phyloP scores from a whole-genome alignment of 2,888 invertebrate genomes.

The Apantesis nais region DNA sequence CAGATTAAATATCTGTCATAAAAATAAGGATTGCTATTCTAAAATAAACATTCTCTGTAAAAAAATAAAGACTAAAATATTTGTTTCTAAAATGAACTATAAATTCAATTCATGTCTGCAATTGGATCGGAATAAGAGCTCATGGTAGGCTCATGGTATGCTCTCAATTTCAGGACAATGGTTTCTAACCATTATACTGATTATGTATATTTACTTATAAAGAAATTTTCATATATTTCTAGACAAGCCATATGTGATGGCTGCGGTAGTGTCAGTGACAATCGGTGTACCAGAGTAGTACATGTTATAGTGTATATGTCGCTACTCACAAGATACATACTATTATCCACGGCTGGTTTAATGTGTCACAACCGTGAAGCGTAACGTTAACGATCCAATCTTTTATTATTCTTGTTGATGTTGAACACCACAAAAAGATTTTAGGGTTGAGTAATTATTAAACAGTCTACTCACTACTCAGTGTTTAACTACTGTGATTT shows the following conservation, averaged over 20 bases:
- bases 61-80: too few relatives aligned
- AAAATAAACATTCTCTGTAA: too few relatives aligned
- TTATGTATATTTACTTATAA: background rate
- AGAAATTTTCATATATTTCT: background rate
- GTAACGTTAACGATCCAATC: constrained; percentile 37
- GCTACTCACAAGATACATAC: constrained; percentile 40
- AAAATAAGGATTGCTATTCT: too few relatives aligned
- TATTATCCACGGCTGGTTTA: constrained; percentile 45
- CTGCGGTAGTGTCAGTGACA: background rate
- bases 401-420: constrained; percentile 12
- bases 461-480: background rate
- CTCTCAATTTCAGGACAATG: background rate
- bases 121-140: too few relatives aligned
- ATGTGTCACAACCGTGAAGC: constrained; percentile 41
- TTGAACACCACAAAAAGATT: background rate
- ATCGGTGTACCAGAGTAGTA: constrained; percentile 24
- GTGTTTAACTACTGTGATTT: background rate
- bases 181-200: background rate
- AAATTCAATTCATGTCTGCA: too few relatives aligned
- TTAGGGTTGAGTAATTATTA: background rate
- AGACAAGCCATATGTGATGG: background rate
- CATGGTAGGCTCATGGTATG: too few relatives aligned
- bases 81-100: too few relatives aligned
- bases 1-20: too few relatives aligned
- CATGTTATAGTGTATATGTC: constrained; percentile 30